Evolutionary conservation across 2,888 invertebrate species (phyloP).

Genomic region (Hemistola chrysoprasaria): DNA sequence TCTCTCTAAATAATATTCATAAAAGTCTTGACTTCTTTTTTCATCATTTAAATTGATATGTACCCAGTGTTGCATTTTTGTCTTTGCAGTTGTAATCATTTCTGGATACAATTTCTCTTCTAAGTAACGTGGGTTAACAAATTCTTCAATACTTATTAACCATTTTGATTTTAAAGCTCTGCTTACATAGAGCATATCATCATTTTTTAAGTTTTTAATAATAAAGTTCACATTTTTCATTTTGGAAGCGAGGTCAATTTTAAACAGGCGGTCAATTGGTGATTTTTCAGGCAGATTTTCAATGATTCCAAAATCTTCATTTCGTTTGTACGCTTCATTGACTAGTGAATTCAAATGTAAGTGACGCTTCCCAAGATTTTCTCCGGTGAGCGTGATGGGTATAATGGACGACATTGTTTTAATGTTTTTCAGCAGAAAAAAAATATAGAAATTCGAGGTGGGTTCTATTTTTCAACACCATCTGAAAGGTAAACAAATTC

Average conservation of each 20-base stretch:
- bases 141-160: conserved; percentile 44
- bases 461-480: too few species aligned
- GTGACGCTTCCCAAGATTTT: conserved; percentile 50
- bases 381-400: conserved; percentile 44
- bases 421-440: not conserved
- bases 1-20: conserved; percentile 24
- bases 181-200: conserved; percentile 60
- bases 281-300: conserved; percentile 37
- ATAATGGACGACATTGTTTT: conserved; percentile 34
- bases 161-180: conserved; percentile 55
- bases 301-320: conserved; percentile 12
- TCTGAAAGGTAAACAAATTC: too few species aligned
- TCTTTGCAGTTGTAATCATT: conserved; percentile 51
- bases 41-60: conserved; percentile 24
- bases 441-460: too few species aligned
- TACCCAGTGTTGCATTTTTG: conserved; percentile 30
- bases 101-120: conserved; percentile 51
- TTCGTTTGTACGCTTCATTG: conserved; percentile 21
- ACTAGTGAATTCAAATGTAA: conserved; percentile 46
- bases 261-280: conserved; percentile 52
- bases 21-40: conserved; percentile 29
- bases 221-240: conserved; percentile 49
- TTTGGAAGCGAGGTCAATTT: conserved; percentile 58
- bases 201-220: conserved; percentile 48
- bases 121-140: conserved; percentile 54